A percentile compares a stretch with the other conserved stretches of the same genome.
phyloP scores from a whole-genome alignment of 2,888 invertebrate species.

The Sesia apiformis region DNA sequence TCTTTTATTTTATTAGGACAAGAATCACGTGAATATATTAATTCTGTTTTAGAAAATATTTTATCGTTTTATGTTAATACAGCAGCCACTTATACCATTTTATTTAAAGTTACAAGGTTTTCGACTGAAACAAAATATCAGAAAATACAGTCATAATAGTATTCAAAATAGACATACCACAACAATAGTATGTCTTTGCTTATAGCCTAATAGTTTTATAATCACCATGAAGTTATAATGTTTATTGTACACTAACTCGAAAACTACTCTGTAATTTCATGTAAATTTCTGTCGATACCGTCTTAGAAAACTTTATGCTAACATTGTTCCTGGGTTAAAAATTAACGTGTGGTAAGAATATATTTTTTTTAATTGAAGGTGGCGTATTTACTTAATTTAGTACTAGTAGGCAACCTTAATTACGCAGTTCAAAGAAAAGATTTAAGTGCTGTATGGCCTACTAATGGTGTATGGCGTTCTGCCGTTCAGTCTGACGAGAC shows the following conservation, averaged over 20 bases:
- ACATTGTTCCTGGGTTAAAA: neutral
- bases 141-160: too few species aligned
- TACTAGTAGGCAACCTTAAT: slow-evolving; percentile 27
- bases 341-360: neutral
- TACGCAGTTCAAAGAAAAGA: slow-evolving; percentile 29
- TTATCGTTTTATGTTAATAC: too few species aligned
- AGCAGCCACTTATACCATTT: too few species aligned
- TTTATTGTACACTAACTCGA: neutral
- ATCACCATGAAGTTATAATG: neutral
- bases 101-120: too few species aligned
- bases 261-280: slow-evolving; percentile 13
- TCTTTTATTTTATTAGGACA: too few species aligned
- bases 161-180: neutral
- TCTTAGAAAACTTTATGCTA: neutral
- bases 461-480: slow-evolving; percentile 22
- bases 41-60: too few species aligned
- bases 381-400: slow-evolving; percentile 13
- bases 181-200: neutral
- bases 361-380: neutral
- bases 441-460: slow-evolving; percentile 31
- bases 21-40: too few species aligned
- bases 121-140: too few species aligned
- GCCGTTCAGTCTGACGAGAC: slow-evolving; percentile 45
- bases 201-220: neutral
- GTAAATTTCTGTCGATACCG: slow-evolving; percentile 11